Percentiles rank a stretch among this genome's conserved stretches.
These are phyloP conservation scores for Drosophila quadrilineata DNA, from an alignment of 1,140 invertebrate genomes.

Conservation along the genomic window DNA sequence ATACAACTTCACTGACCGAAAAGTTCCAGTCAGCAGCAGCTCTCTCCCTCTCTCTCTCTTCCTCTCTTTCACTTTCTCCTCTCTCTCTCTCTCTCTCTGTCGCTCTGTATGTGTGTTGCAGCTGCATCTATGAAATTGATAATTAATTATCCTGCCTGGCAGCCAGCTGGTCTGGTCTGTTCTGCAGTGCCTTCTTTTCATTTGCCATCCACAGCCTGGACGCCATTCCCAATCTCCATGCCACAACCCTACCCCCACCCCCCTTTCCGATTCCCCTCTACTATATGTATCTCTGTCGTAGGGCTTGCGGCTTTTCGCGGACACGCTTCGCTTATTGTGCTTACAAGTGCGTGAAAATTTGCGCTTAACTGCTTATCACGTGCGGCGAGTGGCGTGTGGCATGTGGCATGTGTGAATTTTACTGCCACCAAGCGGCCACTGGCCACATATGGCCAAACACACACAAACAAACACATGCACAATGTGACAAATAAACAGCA, in stretches of 20 bases:
- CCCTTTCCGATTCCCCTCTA: not conserved
- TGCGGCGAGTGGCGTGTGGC: constrained; percentile 40
- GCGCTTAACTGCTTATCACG: constrained; percentile 76
- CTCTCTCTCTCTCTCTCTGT: too few species aligned
- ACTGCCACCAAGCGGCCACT: constrained; percentile 53
- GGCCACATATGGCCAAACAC: constrained; percentile 54
- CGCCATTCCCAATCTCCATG: not conserved
- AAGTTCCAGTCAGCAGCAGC: not conserved
- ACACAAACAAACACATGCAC: constrained; percentile 1
- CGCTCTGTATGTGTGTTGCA: constrained; percentile 11
- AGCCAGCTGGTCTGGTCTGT: too few species aligned
- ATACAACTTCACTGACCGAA: constrained; percentile 32
- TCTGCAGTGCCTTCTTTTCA: not conserved
- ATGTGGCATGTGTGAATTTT: too few species aligned
- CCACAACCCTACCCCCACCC: not conserved
- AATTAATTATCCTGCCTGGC: constrained; percentile 69
- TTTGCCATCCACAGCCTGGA: not conserved
- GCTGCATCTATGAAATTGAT: constrained; percentile 64
- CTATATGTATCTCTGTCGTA: too few species aligned
- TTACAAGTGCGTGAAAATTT: constrained; percentile 78
- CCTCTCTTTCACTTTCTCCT: too few species aligned
- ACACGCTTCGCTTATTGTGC: constrained; percentile 73
- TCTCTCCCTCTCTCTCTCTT: too few species aligned
- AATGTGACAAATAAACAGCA: constrained; percentile 16
- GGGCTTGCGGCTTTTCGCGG: constrained; percentile 57